Percentiles rank a stretch among this genome's conserved stretches.
These are phyloP conservation scores for Lepidothrix coronata DNA, from an alignment of 2,113 vertebrate species.

Conservation along the genomic window DNA sequence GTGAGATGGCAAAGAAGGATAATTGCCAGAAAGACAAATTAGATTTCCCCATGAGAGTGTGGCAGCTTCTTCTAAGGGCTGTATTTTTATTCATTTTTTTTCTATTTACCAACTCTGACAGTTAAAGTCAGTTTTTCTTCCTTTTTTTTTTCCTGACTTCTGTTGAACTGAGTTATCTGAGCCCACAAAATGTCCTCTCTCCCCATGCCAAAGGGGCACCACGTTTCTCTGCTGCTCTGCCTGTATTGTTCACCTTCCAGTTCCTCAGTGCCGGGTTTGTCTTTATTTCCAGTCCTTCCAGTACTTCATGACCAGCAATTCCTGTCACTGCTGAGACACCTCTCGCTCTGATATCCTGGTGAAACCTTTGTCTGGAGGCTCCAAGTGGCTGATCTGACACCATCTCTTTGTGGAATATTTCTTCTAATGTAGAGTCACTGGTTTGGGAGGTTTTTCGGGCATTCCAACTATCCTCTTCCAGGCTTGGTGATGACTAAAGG, in stretches of 20 bases:
- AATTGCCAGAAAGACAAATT: neutral
- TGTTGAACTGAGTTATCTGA: neutral
- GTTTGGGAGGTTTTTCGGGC: neutral
- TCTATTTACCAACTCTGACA: neutral
- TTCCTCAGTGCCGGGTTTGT: neutral
- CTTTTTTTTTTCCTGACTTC: neutral
- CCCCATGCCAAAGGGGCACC: neutral
- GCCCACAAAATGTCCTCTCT: fast-evolving
- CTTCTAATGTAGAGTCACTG: neutral
- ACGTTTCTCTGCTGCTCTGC: neutral
- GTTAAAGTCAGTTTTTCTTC: neutral
- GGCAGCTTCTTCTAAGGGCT: neutral
- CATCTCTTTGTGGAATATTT: neutral
- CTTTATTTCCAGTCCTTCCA: neutral
- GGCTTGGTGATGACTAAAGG: neutral
- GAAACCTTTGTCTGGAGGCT: neutral
- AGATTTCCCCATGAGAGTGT: neutral
- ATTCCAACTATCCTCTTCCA: neutral
- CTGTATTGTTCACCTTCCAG: neutral
- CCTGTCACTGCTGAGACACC: neutral
- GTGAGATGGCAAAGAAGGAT: neutral
- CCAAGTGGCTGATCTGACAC: neutral
- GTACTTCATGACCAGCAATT: neutral
- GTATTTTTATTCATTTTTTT: neutral
- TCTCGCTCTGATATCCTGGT: neutral